These are phyloP conservation scores for Phymanthus crucifer DNA, from an alignment of 92 coral and sea anemone species.

Conservation along the genomic window DNA sequence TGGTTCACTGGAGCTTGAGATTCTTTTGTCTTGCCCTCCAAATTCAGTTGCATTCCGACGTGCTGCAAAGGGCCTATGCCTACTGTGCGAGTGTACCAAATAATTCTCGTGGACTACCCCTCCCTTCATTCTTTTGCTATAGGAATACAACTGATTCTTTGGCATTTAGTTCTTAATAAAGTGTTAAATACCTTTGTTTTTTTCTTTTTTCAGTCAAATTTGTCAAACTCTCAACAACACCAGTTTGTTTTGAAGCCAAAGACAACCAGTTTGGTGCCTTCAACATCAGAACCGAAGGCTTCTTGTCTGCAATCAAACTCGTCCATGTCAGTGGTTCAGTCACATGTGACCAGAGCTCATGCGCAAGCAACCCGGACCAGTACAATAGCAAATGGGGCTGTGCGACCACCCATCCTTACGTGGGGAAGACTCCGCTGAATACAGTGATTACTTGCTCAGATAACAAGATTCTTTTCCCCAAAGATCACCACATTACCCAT, in stretches of 20 bases:
- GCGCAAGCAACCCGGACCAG: conserved; percentile 10
- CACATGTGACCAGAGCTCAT: conserved; percentile 38
- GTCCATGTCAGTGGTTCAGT: conserved; percentile 45
- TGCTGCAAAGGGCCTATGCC: too few relatives aligned
- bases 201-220: conserved; percentile 20
- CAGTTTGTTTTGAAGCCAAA: conserved; percentile 53
- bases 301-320: conserved; percentile 54
- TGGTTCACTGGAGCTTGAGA: too few relatives aligned
- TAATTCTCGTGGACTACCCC: too few relatives aligned
- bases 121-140: not conserved
- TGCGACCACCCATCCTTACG: conserved; percentile 42
- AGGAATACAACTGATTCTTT: not conserved
- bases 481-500: conserved; percentile 34
- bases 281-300: conserved; percentile 48
- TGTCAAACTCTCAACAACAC: conserved; percentile 18
- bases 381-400: conserved; percentile 68
- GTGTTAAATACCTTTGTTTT: not conserved
- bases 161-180: not conserved
- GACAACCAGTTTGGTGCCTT: conserved; percentile 42
- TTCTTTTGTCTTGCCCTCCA: too few relatives aligned
- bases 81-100: too few relatives aligned
- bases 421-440: conserved; percentile 50
- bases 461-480: conserved; percentile 52
- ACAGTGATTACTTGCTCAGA: conserved; percentile 49
- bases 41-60: too few relatives aligned